Percentiles rank a stretch among this genome's conserved stretches.
Evolutionary conservation across 2,113 vertebrate species (phyloP).

Genomic region (Mesembrinibis cayennensis): DNA sequence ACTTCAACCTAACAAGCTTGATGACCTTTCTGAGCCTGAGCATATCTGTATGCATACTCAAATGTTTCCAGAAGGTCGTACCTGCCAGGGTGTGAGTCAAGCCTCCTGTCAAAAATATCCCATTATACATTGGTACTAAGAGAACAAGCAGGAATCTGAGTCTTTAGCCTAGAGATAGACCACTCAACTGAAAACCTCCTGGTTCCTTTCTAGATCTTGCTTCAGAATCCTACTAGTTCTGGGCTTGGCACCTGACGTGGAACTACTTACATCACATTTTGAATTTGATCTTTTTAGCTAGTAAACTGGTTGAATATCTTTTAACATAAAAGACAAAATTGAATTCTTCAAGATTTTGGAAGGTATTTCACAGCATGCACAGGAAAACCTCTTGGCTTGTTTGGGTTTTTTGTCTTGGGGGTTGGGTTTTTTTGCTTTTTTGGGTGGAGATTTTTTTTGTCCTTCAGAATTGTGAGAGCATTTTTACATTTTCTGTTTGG

Average conservation of each 20-base stretch:
- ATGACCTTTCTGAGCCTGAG: neutral
- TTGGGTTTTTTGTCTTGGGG: fast-evolving
- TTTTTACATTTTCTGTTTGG: neutral
- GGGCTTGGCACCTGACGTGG: neutral
- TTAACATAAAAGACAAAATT: neutral
- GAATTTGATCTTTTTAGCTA: neutral
- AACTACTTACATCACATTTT: neutral
- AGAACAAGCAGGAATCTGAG: neutral
- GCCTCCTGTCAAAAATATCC: neutral
- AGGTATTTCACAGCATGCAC: neutral
- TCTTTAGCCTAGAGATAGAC: neutral
- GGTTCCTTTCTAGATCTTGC: neutral
- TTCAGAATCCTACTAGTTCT: neutral
- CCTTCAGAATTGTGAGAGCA: neutral
- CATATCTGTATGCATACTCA: neutral
- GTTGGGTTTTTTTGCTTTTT: neutral
- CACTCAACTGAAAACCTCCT: neutral
- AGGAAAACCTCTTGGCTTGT: neutral
- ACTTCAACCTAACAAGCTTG: neutral
- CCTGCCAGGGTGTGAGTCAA: neutral
- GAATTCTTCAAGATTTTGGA: neutral
- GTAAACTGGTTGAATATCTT: neutral
- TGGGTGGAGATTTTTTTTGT: neutral
- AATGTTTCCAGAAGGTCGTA: neutral
- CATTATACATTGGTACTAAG: neutral